These are phyloP conservation scores for Scomber colias DNA, from an alignment of 2,113 vertebrate species.

Conservation along the genomic window DNA sequence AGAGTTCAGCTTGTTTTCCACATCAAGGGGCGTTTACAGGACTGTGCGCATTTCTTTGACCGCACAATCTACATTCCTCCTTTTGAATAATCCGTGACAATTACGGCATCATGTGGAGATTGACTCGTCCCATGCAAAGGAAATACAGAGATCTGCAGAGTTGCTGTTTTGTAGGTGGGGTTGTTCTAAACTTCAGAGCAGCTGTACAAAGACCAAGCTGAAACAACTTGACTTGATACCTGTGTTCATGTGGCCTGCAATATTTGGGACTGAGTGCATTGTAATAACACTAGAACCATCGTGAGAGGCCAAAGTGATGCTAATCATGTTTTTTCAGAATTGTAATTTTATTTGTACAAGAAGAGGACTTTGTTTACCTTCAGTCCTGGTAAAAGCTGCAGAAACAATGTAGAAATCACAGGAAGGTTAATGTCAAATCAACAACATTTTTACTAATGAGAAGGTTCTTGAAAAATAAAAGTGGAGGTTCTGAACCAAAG, in stretches of 20 bases:
- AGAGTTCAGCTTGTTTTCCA: conserved; percentile 35
- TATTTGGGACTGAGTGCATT: conserved; percentile 19
- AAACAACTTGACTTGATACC: conserved; percentile 10
- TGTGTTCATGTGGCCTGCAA: conserved; percentile 18
- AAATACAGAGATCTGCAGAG: conserved; percentile 36
- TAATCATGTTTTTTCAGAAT: background rate
- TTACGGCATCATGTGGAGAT: conserved; percentile 44
- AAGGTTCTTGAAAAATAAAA: background rate
- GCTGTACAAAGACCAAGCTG: conserved; percentile 29
- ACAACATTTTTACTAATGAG: background rate
- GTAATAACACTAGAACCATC: background rate
- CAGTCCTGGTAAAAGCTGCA: conserved; percentile 82
- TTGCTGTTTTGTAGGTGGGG: conserved; percentile 43
- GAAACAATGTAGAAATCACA: conserved; percentile 33
- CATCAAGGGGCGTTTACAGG: conserved; percentile 20
- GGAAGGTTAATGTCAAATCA: conserved; percentile 15
- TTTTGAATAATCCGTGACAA: conserved; percentile 62
- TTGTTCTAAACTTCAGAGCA: conserved; percentile 41
- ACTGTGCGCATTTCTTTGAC: conserved; percentile 27
- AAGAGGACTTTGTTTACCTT: conserved; percentile 76
- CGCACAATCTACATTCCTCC: conserved; percentile 51
- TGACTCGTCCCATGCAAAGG: conserved; percentile 43
- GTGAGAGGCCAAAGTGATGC: conserved; percentile 1
- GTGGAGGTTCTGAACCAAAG: background rate
- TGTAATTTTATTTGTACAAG: conserved; percentile 27